Conservation (phyloP, 1,140 invertebrate genomes). For the Heterodera schachtii region DNA sequence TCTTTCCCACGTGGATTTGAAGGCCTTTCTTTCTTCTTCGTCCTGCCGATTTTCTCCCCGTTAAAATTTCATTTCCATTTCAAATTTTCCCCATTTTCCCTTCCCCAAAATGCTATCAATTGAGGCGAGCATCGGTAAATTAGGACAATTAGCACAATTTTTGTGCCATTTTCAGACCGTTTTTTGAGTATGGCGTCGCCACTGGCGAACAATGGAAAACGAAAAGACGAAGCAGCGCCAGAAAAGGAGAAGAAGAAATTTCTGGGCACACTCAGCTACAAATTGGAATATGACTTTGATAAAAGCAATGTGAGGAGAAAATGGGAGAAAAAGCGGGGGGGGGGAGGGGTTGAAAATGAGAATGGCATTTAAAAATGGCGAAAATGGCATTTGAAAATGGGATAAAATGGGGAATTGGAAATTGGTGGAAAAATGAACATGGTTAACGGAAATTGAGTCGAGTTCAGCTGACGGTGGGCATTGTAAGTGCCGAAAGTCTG, state of each 20-base stretch:
- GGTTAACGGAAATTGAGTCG: no score
- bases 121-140: background rate
- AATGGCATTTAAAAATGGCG: no score
- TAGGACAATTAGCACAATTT: background rate
- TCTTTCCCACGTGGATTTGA: no score
- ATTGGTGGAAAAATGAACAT: no score
- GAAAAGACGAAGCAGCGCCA: background rate
- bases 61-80: background rate
- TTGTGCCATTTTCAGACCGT: conserved; percentile 7
- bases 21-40: background rate
- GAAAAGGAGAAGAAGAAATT: conserved; percentile 66
- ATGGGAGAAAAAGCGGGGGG: background rate
- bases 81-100: background rate
- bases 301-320: conserved; percentile 73
- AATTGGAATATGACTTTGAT: conserved; percentile 98
- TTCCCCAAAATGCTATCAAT: background rate
- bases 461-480: conserved; percentile 60
- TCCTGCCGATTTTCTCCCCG: no score
- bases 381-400: no score
- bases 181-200: conserved; percentile 31
- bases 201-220: conserved; percentile 24
- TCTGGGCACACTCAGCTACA: conserved; percentile 61
- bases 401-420: background rate
- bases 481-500: conserved; percentile 62
- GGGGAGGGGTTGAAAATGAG: no score